A percentile compares a stretch with the other conserved stretches of the same genome.
Evolutionary conservation across 2,113 vertebrate genomes (phyloP).

Genomic region (Falco punctatus): DNA sequence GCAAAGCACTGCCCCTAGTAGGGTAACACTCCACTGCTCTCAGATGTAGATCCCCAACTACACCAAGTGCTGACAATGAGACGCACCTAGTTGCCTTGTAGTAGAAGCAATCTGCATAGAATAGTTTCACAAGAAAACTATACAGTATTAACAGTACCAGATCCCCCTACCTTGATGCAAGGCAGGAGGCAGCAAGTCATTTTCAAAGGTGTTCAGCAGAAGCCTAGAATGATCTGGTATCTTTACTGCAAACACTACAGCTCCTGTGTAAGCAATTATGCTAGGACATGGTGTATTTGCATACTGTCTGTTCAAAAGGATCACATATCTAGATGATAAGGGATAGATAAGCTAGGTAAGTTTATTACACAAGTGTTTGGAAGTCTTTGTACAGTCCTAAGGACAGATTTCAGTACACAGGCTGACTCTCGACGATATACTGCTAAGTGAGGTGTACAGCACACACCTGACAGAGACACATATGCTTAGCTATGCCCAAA

Average conservation of each 20-base stretch:
- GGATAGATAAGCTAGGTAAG: not conserved
- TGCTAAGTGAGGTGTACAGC: not conserved
- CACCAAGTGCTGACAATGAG: not conserved
- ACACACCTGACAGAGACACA: not conserved
- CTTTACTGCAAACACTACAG: not conserved
- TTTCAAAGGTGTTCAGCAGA: not conserved
- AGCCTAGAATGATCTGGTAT: not conserved
- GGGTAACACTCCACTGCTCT: not conserved
- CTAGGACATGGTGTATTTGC: not conserved
- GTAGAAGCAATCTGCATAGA: not conserved
- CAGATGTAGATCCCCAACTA: not conserved
- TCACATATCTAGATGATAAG: not conserved
- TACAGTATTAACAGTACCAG: not conserved
- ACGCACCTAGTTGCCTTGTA: not conserved
- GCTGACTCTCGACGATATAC: not conserved
- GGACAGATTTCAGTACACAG: not conserved
- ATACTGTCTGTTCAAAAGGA: not conserved
- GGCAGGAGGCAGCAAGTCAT: not conserved
- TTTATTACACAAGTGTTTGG: not conserved
- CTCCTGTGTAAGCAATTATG: not conserved
- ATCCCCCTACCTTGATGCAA: not conserved
- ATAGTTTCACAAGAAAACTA: not conserved
- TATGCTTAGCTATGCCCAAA: not conserved
- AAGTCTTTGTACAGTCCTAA: not conserved
- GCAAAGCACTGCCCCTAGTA: not conserved